Percentiles rank a stretch among this genome's conserved stretches.
Conservation (phyloP, 2,888 invertebrate species). For the Andrena dorsata region DNA sequence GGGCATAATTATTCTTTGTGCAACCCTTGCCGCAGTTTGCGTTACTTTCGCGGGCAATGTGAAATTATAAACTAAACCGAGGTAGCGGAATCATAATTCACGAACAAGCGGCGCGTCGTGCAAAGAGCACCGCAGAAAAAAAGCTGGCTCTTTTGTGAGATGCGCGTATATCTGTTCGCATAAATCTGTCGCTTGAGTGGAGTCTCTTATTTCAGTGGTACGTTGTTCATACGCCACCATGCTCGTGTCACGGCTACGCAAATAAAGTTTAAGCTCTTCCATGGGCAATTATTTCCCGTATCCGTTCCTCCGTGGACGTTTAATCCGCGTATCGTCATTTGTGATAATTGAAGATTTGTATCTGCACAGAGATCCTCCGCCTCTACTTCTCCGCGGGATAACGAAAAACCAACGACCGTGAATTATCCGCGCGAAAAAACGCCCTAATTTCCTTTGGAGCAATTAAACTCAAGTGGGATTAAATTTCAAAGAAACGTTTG, state of each 20-base stretch:
- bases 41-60: neutral
- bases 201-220: slow-evolving; percentile 59
- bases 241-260: slow-evolving; percentile 52
- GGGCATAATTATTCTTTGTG: slow-evolving; percentile 2
- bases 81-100: slow-evolving; percentile 48
- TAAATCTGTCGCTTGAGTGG: slow-evolving; percentile 66
- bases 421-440: slow-evolving; percentile 4
- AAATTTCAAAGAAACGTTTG: slow-evolving; percentile 2
- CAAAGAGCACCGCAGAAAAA: slow-evolving; percentile 40
- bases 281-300: slow-evolving; percentile 44
- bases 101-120: slow-evolving; percentile 39
- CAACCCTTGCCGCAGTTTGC: neutral
- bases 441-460: slow-evolving; percentile 2
- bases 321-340: slow-evolving; percentile 55
- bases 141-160: slow-evolving; percentile 58
- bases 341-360: slow-evolving; percentile 55
- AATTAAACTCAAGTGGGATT: slow-evolving; percentile 34
- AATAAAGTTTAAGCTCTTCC: slow-evolving; percentile 50
- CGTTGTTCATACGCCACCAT: slow-evolving; percentile 38
- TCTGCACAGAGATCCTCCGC: neutral
- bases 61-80: slow-evolving; percentile 52
- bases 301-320: slow-evolving; percentile 32
- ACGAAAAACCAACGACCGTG: slow-evolving; percentile 12
- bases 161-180: slow-evolving; percentile 58
- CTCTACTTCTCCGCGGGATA: neutral